Base-by-base conservation (phyloP, 2,113 vertebrate species). In the Prionailurus bengalensis region DNA sequence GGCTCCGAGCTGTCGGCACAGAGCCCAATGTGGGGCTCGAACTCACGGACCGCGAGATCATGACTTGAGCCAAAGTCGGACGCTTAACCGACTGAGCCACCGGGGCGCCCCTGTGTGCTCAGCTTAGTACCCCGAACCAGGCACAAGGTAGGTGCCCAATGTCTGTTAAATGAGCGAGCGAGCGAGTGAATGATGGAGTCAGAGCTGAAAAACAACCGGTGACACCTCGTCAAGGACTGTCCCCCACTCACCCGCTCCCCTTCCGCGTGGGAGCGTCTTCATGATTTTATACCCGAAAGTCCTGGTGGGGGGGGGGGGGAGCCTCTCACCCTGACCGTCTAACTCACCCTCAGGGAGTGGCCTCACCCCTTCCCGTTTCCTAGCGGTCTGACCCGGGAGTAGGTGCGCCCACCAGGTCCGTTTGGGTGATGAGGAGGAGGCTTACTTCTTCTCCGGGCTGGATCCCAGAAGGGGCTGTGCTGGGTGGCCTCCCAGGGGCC, bases 401-500 rank as follows among this genome's bases (percentile, higher is more conserved):
- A 51, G 7, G 17, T 31, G 61, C 48, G 58, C 36, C 5, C 65
- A 0, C 1, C 3, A 6, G 6, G 29, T 25, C 88, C 15, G 0
- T 29, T 36, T 33, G 13, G 55, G 89, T 9, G 45, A 29, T 31
- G 21, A 45, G 12, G 36, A 51, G 25, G 65, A 73, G 15, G 29
- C 48, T 19, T 5, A 21, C 51, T 74, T 21, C 19, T 5, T 70
- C 39, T 27, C 39, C 70, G 1, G 16, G 8, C 42, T 68, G 61
- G 61, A 11, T 9, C 31, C 16, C 16, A 6, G 66, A 39, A 58
- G 71, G 74, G 5, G 33, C 39, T 9, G 21, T 3, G 21, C 85
- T 0, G 3, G 14, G 74, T 8, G 1, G 31, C 31, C 48, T 90
- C 51, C 39, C 51, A 70, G 68, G 0, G 2, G 27, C 33, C 78